A percentile compares a stretch with the other conserved stretches of the same genome.
These are phyloP conservation scores for Rhinolophus sinicus DNA, from an alignment of 2,113 vertebrate genomes.

Conservation along the genomic window DNA sequence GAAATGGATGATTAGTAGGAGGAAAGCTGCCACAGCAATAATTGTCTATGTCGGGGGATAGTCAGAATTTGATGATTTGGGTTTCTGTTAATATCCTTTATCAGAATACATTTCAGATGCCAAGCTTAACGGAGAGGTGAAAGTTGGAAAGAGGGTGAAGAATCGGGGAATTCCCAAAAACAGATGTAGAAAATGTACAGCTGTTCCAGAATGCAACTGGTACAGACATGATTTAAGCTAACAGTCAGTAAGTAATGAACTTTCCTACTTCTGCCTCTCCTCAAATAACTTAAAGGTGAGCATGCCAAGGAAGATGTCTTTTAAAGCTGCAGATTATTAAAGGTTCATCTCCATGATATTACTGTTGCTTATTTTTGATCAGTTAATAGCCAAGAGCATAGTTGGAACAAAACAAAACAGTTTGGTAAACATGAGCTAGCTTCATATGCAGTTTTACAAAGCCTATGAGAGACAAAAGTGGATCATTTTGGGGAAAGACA, in stretches of 20 bases:
- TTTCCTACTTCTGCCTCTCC: neutral
- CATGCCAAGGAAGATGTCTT: neutral
- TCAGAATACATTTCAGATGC: conserved; percentile 48
- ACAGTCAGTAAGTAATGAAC: neutral
- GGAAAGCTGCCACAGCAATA: neutral
- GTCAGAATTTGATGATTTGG: neutral
- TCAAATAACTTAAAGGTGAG: neutral
- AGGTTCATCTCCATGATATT: neutral
- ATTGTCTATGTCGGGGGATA: conserved; percentile 19
- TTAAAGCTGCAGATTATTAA: neutral
- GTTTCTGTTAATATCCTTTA: conserved; percentile 50
- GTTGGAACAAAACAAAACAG: neutral
- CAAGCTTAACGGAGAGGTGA: neutral
- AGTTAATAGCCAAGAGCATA: neutral
- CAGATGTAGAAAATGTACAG: neutral
- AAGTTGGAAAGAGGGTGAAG: neutral
- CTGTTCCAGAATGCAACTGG: neutral
- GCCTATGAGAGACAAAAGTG: neutral
- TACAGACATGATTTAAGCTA: conserved; percentile 14
- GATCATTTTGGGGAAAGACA: neutral
- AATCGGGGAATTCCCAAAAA: neutral
- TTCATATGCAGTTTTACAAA: neutral
- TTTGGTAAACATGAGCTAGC: neutral
- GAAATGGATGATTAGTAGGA: conserved; percentile 11
- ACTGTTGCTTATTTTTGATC: neutral